Base-by-base conservation (phyloP, 2,888 invertebrate species). In the Macrophya annulata region DNA sequence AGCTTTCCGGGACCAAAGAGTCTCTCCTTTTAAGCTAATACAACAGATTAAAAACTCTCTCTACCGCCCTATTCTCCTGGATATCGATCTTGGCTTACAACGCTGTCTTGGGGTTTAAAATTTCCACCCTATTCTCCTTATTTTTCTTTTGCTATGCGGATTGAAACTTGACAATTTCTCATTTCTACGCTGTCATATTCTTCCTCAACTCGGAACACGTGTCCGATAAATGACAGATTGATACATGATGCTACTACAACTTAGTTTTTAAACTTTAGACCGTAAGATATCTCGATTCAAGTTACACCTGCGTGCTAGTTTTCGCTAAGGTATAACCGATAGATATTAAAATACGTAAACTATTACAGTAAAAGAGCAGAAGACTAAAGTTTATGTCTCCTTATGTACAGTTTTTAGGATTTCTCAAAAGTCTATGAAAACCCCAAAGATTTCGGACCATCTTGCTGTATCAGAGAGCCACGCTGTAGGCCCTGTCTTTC, bases 21-120 rank as follows among this genome's bases (percentile, higher is more conserved):
- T 71, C 71, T 71, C 71, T 71, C 71, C 37, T 71, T 71, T 71
- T 71, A 43, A 71, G 71, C 71, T 71, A 71, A 71, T 40, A 37
- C 71, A 37, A 71, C 71, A 71, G 71, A 71, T 71, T 71, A 71
- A 71, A 71, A 37, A 71, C 71, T 37, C 43, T 71, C 40, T 17
- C 71, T 9, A 25, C 25, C 62, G 4, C 71, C 71, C 71, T 5
- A 71, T 71, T 71, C 37, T 71, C 40, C 15, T 71, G 40, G 71
- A 71, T 71, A 71, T 71, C 71, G 71, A 71, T 71, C 71, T 40
- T n/a, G 40, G 40, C 40, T 71, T 40, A 37, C 37, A 21, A 62
- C 25, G 62, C 25, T 62, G 25, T 62, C 25, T 62, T 62, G 62
- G 25, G 21, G 25, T 25, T 25, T 2, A 25, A 62, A 62, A 62